Evolutionary conservation across 2,113 vertebrate genomes (phyloP).

Genomic region (Ardeotis arabs): DNA sequence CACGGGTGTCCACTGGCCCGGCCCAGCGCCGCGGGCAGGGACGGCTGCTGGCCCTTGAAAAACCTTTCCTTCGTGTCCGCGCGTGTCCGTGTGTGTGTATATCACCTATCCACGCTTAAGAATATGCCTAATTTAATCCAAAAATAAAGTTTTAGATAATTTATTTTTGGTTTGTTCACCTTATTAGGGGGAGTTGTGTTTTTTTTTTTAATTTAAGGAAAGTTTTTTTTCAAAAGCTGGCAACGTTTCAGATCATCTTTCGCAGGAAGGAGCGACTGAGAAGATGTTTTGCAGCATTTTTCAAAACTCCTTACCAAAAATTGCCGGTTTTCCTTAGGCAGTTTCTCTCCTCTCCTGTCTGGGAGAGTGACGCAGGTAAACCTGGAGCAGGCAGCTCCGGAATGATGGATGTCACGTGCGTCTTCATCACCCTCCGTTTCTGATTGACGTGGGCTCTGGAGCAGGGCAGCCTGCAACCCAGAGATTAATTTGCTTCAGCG

Average conservation of each 20-base stretch:
- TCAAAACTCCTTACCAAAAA: neutral
- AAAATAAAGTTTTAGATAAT: neutral
- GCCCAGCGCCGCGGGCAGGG: rapidly evolving
- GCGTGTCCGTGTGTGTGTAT: rapidly evolving
- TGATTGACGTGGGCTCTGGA: neutral
- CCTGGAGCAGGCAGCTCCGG: neutral
- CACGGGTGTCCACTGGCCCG: no score
- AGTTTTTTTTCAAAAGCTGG: neutral
- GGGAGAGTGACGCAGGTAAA: neutral
- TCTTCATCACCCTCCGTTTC: neutral
- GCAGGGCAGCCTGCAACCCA: constrained; percentile 19
- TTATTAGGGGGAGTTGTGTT: neutral
- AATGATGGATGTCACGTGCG: neutral
- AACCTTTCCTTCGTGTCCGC: neutral
- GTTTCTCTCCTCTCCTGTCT: neutral
- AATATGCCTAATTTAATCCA: neutral
- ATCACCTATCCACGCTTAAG: rapidly evolving
- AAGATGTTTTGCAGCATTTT: neutral
- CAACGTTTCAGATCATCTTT: neutral
- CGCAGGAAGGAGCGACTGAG: neutral
- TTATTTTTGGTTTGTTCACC: neutral
- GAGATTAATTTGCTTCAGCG: neutral
- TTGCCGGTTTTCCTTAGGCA: neutral
- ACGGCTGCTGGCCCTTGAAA: neutral
- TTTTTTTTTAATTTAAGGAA: neutral